Evolutionary conservation across 2,113 vertebrate species (phyloP).

Genomic region (Takifugu bimaculatus): DNA sequence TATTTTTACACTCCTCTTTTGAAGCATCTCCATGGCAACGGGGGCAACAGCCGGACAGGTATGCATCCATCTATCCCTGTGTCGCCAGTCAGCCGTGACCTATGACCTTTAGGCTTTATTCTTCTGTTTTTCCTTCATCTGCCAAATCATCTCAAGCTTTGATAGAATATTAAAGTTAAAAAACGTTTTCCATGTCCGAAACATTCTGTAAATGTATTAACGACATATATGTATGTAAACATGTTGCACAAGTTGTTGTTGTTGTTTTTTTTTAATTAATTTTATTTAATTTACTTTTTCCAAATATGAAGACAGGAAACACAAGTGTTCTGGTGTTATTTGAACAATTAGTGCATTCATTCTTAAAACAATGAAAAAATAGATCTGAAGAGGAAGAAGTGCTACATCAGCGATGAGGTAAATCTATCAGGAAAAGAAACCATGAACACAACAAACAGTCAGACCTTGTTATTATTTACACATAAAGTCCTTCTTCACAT

Average conservation of each 20-base stretch:
- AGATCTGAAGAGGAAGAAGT: slow-evolving; percentile 58
- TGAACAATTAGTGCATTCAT: slow-evolving; percentile 63
- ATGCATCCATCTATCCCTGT: slow-evolving; percentile 13
- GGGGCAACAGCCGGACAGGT: slow-evolving; percentile 62
- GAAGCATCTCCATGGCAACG: slow-evolving; percentile 64
- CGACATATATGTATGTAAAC: no score
- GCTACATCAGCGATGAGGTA: slow-evolving; percentile 72
- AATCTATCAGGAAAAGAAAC: slow-evolving; percentile 55
- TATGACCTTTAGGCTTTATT: no score
- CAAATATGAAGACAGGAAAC: slow-evolving; percentile 54
- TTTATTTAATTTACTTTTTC: slow-evolving; percentile 50
- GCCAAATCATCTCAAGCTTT: no score
- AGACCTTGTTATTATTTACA: slow-evolving; percentile 44
- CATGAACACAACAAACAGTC: slow-evolving; percentile 29
- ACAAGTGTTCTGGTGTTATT: slow-evolving; percentile 36
- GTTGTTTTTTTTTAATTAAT: slow-evolving; percentile 21
- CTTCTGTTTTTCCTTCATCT: no score
- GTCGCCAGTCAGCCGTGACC: not conserved
- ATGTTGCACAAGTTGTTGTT: not conserved
- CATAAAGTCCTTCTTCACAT: slow-evolving; percentile 72
- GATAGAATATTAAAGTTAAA: no score
- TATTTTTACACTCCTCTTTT: slow-evolving; percentile 61
- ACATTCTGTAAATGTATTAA: no score
- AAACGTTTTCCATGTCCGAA: no score
- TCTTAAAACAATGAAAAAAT: slow-evolving; percentile 64